These are phyloP conservation scores for Polyergus mexicanus DNA, from an alignment of 1,140 invertebrate species.

Conservation along the genomic window DNA sequence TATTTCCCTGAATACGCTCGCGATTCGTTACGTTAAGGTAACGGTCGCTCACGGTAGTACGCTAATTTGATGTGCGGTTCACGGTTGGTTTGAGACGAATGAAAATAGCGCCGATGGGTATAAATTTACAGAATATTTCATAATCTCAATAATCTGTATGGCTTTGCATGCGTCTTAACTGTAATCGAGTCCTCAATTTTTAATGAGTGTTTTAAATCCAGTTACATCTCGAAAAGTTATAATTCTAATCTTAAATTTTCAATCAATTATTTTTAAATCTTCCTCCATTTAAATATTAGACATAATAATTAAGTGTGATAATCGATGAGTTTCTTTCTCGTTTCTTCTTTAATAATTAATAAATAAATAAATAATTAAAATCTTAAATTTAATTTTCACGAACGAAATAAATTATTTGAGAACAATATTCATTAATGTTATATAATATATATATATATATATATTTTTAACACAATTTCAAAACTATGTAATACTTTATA, in stretches of 20 bases:
- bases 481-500: background rate
- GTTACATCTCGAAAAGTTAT: background rate
- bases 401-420: slow-evolving; percentile 10
- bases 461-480: background rate
- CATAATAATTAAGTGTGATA: background rate
- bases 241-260: background rate
- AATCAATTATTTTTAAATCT: background rate
- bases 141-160: slow-evolving; percentile 24
- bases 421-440: background rate
- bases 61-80: slow-evolving; percentile 45
- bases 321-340: too few species aligned
- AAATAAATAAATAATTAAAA: background rate
- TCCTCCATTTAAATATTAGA: background rate
- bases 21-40: slow-evolving; percentile 55
- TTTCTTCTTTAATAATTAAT: too few species aligned
- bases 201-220: background rate
- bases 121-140: slow-evolving; percentile 49
- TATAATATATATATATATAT: background rate
- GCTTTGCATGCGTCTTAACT: slow-evolving; percentile 24
- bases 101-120: slow-evolving; percentile 45
- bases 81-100: slow-evolving; percentile 47
- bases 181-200: slow-evolving; percentile 39
- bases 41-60: slow-evolving; percentile 17
- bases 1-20: slow-evolving; percentile 56
- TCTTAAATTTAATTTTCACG: background rate